Percentiles rank a stretch among this genome's conserved stretches.
Conservation (phyloP, 2,113 vertebrate genomes). For the Eleginops maclovinus region DNA sequence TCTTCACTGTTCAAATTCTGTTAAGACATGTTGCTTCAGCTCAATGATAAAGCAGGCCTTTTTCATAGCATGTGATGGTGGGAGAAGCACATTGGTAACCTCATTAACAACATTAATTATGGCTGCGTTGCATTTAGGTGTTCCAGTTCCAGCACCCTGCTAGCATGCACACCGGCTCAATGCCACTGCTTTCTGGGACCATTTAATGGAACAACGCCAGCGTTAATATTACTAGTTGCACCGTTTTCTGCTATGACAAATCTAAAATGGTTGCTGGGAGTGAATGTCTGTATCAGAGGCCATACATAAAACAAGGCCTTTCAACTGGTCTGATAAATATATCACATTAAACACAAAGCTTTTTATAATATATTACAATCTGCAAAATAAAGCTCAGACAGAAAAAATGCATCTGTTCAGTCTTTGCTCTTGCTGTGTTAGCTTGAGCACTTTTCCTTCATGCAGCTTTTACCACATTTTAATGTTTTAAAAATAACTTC, state of each 20-base stretch:
- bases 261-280: neutral
- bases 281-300: neutral
- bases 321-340: neutral
- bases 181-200: slow-evolving; percentile 20
- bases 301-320: neutral
- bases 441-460: neutral
- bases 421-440: neutral
- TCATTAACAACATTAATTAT: slow-evolving; percentile 46
- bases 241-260: neutral
- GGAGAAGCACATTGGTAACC: neutral
- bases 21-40: slow-evolving; percentile 29
- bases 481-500: neutral
- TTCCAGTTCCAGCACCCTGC: slow-evolving; percentile 19
- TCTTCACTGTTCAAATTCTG: slow-evolving; percentile 2
- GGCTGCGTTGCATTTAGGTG: slow-evolving; percentile 33
- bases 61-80: neutral
- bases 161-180: neutral
- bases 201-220: slow-evolving; percentile 13
- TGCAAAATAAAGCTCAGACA: neutral
- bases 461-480: neutral
- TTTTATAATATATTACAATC: neutral
- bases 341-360: neutral
- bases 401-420: neutral
- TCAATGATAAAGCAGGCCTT: neutral
- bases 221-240: neutral